Percentiles rank a stretch among this genome's conserved stretches.
Evolutionary conservation across 2,113 vertebrate genomes (phyloP).

Genomic region (Vidua macroura): DNA sequence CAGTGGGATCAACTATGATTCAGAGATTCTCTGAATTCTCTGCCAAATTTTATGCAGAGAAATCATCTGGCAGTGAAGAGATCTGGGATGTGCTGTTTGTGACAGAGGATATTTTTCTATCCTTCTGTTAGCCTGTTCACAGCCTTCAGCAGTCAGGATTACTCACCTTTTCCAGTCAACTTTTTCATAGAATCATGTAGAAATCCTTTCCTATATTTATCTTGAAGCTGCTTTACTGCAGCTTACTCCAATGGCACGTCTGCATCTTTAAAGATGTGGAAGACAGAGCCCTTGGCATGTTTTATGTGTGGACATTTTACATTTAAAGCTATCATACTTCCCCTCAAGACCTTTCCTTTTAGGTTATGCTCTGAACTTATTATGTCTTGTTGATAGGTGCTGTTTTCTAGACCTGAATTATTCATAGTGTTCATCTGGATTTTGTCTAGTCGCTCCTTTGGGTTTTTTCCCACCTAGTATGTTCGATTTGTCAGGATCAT

Average conservation of each 20-base stretch:
- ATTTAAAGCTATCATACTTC: neutral
- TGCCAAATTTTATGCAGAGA: neutral
- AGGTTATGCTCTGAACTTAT: neutral
- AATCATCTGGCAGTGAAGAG: neutral
- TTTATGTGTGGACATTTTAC: neutral
- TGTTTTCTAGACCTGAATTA: neutral
- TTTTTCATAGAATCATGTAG: neutral
- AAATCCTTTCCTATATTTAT: neutral
- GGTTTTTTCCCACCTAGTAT: neutral
- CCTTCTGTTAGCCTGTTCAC: neutral
- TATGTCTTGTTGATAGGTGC: neutral
- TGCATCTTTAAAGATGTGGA: neutral
- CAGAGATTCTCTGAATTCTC: neutral
- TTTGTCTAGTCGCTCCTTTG: neutral
- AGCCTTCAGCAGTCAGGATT: neutral
- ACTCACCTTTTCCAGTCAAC: neutral
- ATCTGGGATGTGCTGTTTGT: neutral
- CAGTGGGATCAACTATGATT: neutral
- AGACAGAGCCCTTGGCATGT: neutral
- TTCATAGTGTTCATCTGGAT: neutral
- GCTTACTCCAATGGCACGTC: neutral
- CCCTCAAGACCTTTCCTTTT: neutral
- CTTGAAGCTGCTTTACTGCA: neutral
- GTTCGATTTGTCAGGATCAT: neutral
- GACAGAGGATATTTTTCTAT: neutral